Conservation (phyloP, 1,140 invertebrate genomes). For the Neotoxoptera formosana region DNA sequence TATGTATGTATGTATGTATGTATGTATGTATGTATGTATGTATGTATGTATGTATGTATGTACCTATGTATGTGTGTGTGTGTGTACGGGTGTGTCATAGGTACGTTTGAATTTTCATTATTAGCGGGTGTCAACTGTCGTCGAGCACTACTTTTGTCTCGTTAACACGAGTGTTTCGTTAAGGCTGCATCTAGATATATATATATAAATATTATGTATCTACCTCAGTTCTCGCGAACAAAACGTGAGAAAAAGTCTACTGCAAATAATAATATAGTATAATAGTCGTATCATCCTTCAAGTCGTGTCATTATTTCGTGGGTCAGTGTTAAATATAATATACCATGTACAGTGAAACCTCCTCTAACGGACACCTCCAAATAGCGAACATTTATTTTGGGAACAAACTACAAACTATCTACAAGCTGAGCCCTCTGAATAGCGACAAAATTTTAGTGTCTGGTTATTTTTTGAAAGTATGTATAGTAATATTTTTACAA, state of each 20-base stretch:
- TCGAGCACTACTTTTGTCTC: constrained; percentile 20
- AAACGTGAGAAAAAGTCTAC: not conserved
- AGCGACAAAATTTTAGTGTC: too few relatives aligned
- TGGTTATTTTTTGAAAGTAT: too few relatives aligned
- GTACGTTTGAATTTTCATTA: constrained; percentile 28
- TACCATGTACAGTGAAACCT: not conserved
- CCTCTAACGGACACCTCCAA: not conserved
- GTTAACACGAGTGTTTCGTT: constrained; percentile 38
- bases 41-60: too few relatives aligned
- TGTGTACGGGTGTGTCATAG: not conserved
- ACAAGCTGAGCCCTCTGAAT: too few relatives aligned
- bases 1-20: too few relatives aligned
- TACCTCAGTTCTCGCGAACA: not conserved
- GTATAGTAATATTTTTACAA: too few relatives aligned
- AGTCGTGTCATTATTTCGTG: not conserved
- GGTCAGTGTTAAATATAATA: not conserved
- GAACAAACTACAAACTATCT: too few relatives aligned
- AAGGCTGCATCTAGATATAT: not conserved
- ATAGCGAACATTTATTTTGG: not conserved
- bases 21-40: too few relatives aligned
- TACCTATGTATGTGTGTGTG: too few relatives aligned
- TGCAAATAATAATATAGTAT: not conserved
- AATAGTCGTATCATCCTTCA: not conserved
- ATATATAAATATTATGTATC: not conserved
- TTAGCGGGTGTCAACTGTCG: constrained; percentile 1